A percentile compares a stretch with the other conserved stretches of the same genome.
phyloP scores from a whole-genome alignment of 2,888 invertebrate species.

The Strigamia maritima region DNA sequence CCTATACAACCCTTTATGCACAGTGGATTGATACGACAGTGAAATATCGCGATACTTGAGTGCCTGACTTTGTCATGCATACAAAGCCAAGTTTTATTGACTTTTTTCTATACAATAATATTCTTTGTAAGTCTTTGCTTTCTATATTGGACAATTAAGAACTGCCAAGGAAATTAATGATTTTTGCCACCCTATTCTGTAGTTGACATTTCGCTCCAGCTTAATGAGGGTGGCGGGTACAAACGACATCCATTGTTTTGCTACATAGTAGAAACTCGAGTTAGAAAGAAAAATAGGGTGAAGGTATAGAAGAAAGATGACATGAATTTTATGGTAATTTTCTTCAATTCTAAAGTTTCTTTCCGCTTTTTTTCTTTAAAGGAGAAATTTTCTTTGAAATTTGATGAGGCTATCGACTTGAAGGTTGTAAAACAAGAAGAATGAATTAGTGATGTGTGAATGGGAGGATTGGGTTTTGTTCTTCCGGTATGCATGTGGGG shows the following conservation, averaged over 20 bases:
- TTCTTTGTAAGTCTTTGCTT: neutral
- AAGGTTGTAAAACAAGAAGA: conserved; percentile 2
- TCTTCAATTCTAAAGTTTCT: neutral
- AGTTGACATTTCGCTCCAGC: neutral
- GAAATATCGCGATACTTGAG: neutral
- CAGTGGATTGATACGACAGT: neutral
- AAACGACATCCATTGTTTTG: conserved; percentile 4
- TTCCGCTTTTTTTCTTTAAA: neutral
- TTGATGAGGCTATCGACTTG: neutral
- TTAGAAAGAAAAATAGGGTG: neutral
- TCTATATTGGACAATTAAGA: neutral
- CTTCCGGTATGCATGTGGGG: neutral
- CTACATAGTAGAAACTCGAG: neutral
- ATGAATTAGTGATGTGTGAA: conserved; percentile 15
- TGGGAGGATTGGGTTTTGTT: conserved; percentile 15
- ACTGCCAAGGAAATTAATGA: conserved; percentile 6
- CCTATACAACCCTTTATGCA: too few relatives aligned
- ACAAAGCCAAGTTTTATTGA: neutral
- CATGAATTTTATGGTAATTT: neutral
- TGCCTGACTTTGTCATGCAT: neutral
- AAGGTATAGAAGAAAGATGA: neutral
- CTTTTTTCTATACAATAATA: neutral
- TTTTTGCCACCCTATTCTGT: neutral
- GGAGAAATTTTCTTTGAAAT: neutral
- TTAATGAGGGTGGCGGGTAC: neutral